Percentiles rank a stretch among this genome's conserved stretches.
These are phyloP conservation scores for Exephanes ischioxanthus DNA, from an alignment of 2,888 invertebrate genomes.

Conservation along the genomic window DNA sequence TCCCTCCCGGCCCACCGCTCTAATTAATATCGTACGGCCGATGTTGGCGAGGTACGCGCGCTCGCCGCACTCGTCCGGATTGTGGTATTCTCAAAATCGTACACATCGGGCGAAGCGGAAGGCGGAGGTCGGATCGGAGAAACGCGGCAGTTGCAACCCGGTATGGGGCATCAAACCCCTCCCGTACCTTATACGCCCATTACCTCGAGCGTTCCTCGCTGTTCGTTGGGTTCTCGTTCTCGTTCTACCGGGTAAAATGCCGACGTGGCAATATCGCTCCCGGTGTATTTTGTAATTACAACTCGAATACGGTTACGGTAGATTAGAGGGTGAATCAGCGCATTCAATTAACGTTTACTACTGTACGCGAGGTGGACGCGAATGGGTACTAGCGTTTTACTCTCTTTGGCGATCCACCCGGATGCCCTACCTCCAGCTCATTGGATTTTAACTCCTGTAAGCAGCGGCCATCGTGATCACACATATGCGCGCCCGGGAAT, in stretches of 20 bases:
- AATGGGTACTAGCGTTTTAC: conserved; percentile 59
- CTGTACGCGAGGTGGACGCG: conserved; percentile 70
- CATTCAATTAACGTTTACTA: conserved; percentile 83
- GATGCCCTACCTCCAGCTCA: conserved; percentile 77
- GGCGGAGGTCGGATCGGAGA: conserved; percentile 10
- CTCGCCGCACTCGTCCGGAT: conserved; percentile 35
- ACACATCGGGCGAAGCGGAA: conserved; percentile 50
- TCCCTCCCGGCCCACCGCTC: conserved; percentile 39
- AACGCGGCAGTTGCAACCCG: conserved; percentile 58
- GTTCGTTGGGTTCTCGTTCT: conserved; percentile 51
- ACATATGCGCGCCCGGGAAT: conserved; percentile 42
- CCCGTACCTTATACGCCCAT: conserved; percentile 60
- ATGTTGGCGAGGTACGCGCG: conserved; percentile 38
- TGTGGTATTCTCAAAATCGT: conserved; percentile 58
- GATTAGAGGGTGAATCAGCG: conserved; percentile 83
- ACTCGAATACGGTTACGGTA: conserved; percentile 81
- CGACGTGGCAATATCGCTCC: conserved; percentile 73
- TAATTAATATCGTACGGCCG: conserved; percentile 74
- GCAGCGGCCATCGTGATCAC: conserved; percentile 47
- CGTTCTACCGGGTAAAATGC: conserved; percentile 60
- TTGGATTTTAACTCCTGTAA: conserved; percentile 77
- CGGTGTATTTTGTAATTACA: conserved; percentile 81
- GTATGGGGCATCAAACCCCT: conserved; percentile 21
- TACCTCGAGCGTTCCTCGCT: conserved; percentile 57
- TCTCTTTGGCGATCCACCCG: conserved; percentile 47